A percentile compares a stretch with the other conserved stretches of the same genome.
Evolutionary conservation across 92 coral and sea anemone genomes (phyloP).

Genomic region (Zoanthus sociatus): DNA sequence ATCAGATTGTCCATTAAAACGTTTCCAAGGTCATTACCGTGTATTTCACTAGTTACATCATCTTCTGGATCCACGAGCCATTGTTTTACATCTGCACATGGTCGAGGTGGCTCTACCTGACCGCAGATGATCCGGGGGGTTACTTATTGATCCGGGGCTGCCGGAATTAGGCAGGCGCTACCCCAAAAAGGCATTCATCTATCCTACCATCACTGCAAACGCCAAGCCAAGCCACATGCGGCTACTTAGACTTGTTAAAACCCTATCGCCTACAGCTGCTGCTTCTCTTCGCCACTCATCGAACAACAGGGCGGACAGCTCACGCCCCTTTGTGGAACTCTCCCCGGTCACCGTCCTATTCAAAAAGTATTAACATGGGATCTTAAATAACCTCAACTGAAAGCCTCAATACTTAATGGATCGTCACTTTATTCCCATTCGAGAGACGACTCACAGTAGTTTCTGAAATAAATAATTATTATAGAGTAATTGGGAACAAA

Average conservation of each 20-base stretch:
- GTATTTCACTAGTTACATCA: neutral
- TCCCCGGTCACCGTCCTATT: no score
- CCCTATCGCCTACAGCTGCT: neutral
- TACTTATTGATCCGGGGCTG: neutral
- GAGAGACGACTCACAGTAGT: no score
- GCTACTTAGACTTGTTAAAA: neutral
- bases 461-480: no score
- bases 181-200: neutral
- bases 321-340: no score
- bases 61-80: neutral
- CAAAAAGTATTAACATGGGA: no score
- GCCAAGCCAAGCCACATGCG: neutral
- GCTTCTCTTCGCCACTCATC: neutral
- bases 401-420: no score
- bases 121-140: slow-evolving; percentile 4
- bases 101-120: slow-evolving; percentile 2
- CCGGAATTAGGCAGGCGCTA: slow-evolving; percentile 2
- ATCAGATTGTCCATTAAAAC: neutral
- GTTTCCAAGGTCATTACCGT: neutral
- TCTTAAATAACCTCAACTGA: no score
- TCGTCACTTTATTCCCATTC: no score
- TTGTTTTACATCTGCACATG: neutral
- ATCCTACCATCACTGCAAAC: slow-evolving; percentile 1
- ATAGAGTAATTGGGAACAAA: no score
- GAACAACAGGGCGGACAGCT: no score